These are phyloP conservation scores for Tenodera sinensis DNA, from an alignment of 2,888 invertebrate genomes.

Conservation along the genomic window DNA sequence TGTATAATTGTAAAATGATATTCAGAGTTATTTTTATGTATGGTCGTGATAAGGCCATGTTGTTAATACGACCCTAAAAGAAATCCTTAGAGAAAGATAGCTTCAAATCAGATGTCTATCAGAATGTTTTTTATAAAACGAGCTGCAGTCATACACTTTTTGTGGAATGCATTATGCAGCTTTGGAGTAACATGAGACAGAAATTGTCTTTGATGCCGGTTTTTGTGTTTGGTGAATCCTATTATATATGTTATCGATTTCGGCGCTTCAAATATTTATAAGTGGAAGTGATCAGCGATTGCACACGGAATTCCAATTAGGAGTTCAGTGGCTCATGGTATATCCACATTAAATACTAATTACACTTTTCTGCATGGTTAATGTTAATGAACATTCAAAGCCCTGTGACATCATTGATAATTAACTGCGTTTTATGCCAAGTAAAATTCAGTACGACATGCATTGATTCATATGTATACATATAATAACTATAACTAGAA, in stretches of 20 bases:
- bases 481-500: neutral
- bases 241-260: neutral
- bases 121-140: no score
- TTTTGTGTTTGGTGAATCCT: neutral
- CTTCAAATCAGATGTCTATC: no score
- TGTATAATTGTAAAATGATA: no score
- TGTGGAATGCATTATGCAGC: neutral
- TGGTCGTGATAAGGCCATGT: no score
- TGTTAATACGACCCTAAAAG: no score
- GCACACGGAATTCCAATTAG: neutral
- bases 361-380: neutral
- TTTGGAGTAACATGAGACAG: neutral
- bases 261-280: neutral
- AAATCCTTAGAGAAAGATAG: no score
- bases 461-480: neutral
- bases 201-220: neutral
- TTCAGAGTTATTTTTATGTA: no score
- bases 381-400: neutral
- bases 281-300: neutral
- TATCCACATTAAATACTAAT: neutral
- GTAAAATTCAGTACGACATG: neutral
- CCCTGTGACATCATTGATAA: neutral
- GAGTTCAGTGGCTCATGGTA: neutral
- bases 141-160: no score
- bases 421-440: neutral